A percentile compares a stretch with the other conserved stretches of the same genome.
Evolutionary conservation across 2,113 vertebrate species (phyloP).

Genomic region (Caracal caracal): DNA sequence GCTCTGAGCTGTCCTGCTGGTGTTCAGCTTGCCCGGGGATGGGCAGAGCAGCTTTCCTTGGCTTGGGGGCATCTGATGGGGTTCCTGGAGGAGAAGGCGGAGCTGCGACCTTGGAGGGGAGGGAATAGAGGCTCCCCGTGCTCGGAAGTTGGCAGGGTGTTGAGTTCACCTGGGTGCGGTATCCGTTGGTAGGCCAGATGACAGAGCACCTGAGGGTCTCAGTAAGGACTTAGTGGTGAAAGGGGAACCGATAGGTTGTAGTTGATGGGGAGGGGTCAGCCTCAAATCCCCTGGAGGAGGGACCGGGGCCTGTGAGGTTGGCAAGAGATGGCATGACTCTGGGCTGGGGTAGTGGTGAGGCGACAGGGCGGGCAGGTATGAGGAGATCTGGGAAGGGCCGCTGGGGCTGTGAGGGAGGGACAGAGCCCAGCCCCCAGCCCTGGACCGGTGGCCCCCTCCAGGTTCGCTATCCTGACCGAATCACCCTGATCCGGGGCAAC

Average conservation of each 20-base stretch:
- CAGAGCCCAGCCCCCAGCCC: background rate
- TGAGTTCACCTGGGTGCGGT: background rate
- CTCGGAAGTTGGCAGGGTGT: background rate
- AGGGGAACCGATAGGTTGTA: background rate
- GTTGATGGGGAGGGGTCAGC: background rate
- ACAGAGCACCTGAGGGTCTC: background rate
- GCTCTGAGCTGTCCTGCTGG: background rate
- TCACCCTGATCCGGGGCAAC: slow-evolving; percentile 96
- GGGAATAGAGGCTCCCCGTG: background rate
- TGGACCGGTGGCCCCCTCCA: slow-evolving; percentile 61
- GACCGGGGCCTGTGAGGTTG: background rate
- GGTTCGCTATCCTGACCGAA: slow-evolving; percentile 97
- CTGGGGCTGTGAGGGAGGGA: too few species aligned
- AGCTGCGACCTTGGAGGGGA: background rate
- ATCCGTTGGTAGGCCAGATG: background rate
- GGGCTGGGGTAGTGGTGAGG: background rate
- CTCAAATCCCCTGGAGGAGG: background rate
- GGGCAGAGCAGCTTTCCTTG: background rate
- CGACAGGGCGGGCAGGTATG: background rate
- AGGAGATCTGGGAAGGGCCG: background rate
- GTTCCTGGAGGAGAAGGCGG: background rate
- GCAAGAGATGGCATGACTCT: background rate
- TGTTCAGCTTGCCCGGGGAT: background rate
- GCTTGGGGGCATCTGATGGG: background rate
- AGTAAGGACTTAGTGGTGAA: background rate